phyloP scores from a whole-genome alignment of 2,888 invertebrate species.

The Apoderus coryli region DNA sequence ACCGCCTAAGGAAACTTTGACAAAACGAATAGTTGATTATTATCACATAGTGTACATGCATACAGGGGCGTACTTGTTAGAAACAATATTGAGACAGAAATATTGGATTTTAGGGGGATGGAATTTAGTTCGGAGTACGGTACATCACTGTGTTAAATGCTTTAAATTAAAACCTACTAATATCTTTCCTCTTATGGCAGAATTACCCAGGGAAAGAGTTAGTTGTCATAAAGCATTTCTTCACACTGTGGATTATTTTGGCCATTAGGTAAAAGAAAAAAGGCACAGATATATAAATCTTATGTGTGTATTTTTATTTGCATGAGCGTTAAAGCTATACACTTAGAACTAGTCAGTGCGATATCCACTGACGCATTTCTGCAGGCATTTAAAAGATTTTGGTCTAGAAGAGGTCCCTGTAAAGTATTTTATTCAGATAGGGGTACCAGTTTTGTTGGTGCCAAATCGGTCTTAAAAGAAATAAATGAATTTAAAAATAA shows the following conservation, averaged over 20 bases:
- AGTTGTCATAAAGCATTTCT: conserved; percentile 2
- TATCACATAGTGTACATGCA: conserved; percentile 3
- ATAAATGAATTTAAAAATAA: conserved; percentile 6
- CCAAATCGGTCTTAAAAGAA: conserved; percentile 4
- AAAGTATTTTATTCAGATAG: conserved; percentile 7
- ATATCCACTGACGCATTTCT: conserved; percentile 9
- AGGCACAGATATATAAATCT: not conserved
- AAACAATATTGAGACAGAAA: conserved; percentile 5
- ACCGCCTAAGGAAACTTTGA: conserved; percentile 1
- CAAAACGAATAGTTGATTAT: conserved; percentile 3
- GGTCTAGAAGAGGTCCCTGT: conserved; percentile 9
- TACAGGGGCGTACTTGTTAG: conserved; percentile 3
- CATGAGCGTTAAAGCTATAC: too few relatives aligned
- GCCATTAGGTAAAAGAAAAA: conserved; percentile 4
- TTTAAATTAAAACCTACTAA: conserved; percentile 5
- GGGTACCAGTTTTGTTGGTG: conserved; percentile 10
- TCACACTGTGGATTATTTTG: conserved; percentile 10
- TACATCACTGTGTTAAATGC: conserved; percentile 6
- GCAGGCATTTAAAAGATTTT: conserved; percentile 10
- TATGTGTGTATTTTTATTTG: conserved; percentile 9
- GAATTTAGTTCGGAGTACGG: conserved; percentile 3
- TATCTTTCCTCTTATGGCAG: conserved; percentile 6
- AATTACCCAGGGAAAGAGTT: conserved; percentile 4
- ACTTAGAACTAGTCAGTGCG: conserved; percentile 5
- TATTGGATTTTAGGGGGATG: conserved; percentile 8